Evolutionary conservation across 2,113 vertebrate genomes (phyloP), one percentile per base, ranked within the genome.

Genomic region (Cyprinodon tularosa): DNA sequence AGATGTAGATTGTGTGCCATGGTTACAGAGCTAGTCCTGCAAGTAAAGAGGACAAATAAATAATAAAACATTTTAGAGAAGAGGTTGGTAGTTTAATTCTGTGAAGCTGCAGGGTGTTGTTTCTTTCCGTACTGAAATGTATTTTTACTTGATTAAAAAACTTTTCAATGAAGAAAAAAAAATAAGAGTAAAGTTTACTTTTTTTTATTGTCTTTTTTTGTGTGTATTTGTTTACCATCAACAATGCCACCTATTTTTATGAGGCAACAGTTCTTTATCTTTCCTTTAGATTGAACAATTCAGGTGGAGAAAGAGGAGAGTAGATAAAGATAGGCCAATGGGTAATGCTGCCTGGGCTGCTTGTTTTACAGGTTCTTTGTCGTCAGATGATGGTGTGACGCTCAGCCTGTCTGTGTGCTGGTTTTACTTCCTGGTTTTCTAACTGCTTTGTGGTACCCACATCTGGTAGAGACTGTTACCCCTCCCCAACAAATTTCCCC

Each of bases 351-450:
- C 38, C 40, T 22, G 15, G 57, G 15, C 29, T 68, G 65, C 7
- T 45, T 66, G 60, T 12, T 36, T 68, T 69, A 83, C 66, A 53
- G 48, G 9, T 53, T 59, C 48, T 48, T 22, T 53, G 7, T 65
- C 68, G 72, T 62, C 69, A 69, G 40, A 14, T 29, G 29, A 29
- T 9, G 10, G 7, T 0, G 1, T 59, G 61, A 22, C 45, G 22
- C 7, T 15, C 38, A 9, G 59, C 42, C 53, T 66, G 22, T 4
- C 62, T 80, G 53, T 17, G 13, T 12, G 42, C 72, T 65, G 66
- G 1, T 80, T 84, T 89, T 80, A 83, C 87, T 89, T 90, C 89
- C 89, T 89, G 77, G 65, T 90, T 78, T 77, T 88, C 37, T 67
- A 71, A 79, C 69, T 0, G 65, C 66, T 67, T 74, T 68, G 71